Conservation (phyloP, 2,888 invertebrate species). For the Leistus spinibarbis region DNA sequence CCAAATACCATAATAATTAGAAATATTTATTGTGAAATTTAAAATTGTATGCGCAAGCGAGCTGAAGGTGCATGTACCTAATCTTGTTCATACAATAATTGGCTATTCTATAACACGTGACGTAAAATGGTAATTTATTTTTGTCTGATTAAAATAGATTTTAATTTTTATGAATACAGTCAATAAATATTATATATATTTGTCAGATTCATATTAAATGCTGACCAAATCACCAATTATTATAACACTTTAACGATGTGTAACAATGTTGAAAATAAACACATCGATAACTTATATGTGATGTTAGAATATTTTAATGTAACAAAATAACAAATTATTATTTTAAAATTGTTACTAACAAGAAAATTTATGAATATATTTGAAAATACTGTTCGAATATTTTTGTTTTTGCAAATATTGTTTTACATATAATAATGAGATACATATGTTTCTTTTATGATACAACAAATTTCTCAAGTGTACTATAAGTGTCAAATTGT, state of each 20-base stretch:
- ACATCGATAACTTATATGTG: background rate
- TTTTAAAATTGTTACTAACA: background rate
- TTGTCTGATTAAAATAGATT: no score
- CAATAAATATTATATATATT: no score
- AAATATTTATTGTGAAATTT: no score
- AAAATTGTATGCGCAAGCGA: no score
- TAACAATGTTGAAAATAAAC: background rate
- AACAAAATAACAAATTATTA: background rate
- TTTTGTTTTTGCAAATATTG: background rate
- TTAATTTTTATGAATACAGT: no score
- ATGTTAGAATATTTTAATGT: background rate
- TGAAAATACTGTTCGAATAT: background rate
- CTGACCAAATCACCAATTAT: background rate
- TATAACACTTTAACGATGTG: background rate
- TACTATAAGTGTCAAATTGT: background rate
- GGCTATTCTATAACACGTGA: no score
- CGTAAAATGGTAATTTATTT: no score
- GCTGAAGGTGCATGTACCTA: no score
- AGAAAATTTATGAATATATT: no score
- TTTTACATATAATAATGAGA: background rate
- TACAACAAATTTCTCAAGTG: background rate
- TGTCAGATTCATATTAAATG: no score
- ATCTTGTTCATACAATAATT: no score
- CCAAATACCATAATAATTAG: no score
- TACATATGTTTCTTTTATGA: background rate